Base-by-base conservation (phyloP, 2,797 vertebrate species). In the Dromococcyx pavoninus region DNA sequence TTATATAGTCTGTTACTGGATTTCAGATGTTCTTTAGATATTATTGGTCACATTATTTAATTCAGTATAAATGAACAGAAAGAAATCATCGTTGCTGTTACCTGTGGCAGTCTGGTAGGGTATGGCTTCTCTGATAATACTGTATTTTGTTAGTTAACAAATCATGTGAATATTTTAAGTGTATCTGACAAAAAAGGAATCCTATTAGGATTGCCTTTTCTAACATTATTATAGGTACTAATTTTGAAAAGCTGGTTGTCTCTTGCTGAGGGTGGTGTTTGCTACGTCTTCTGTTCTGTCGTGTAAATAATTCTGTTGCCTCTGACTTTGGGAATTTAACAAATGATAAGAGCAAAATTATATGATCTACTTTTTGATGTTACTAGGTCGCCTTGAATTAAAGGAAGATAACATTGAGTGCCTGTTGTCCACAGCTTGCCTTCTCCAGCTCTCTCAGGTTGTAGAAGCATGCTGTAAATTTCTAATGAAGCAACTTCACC, bases 401-500 rank as follows among this genome's bases (percentile, higher is more conserved):
- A 98, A 98, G 93, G 99, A 99, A 98, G 99, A 99, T 96, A 99
- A 99, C 86, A 99, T 99, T 62, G 99, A 99, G 98, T 98, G 98
- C 93, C 97, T 99, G 97, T 97, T 99, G 94, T 99, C 99, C 32
- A 99, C 99, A 66, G 99, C 99, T 70, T 99, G 99, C 95, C 98
- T 99, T 85, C 98, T 99, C 79, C 99, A 99, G 98, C 98, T 99
- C 57, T 98, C 98, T 16, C 98, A 99, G 12, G 99, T 99, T 92
- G 98, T 99, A 75, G 99, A 99, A 97, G 99, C 99, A 25, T 99
- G 99, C 97, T 99, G 99, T 86, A 98, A 98, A 73, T 99, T 99
- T 97, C 98, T 99, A 86, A 98, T 99, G 98, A 99, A 99, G 96
- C 99, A 99, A 97, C 99, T 99, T 96, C 99, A 99, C 94, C 99